These are phyloP conservation scores for Triplophysa dalaica DNA, from an alignment of 2,113 vertebrate genomes.

Conservation along the genomic window DNA sequence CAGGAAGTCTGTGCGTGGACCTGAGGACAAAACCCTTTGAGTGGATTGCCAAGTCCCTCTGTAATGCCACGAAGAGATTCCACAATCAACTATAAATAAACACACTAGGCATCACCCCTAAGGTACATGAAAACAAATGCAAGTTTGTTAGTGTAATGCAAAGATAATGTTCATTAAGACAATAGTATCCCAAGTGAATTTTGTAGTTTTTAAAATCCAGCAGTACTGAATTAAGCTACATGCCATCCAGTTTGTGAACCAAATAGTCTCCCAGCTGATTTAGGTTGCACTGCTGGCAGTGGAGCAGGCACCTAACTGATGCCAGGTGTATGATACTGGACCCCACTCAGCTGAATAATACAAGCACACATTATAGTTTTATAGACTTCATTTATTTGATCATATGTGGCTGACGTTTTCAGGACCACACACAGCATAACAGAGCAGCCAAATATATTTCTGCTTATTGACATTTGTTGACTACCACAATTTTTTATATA, in stretches of 20 bases:
- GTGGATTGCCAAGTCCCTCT: neutral
- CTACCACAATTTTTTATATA: neutral
- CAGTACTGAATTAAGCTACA: neutral
- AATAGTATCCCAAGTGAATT: neutral
- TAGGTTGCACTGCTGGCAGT: conserved; percentile 11
- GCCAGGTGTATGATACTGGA: conserved; percentile 40
- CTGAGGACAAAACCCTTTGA: neutral
- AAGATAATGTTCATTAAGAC: neutral
- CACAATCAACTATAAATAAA: conserved; percentile 20
- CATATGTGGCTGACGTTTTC: neutral
- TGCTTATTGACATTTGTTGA: conserved; percentile 4
- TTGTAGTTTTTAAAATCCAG: neutral
- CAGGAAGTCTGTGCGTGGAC: neutral
- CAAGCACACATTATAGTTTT: conserved; percentile 17
- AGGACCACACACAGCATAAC: conserved; percentile 24
- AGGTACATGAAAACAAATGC: neutral
- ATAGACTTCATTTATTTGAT: conserved; percentile 28
- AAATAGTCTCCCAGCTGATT: conserved; percentile 2
- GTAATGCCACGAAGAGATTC: conserved; percentile 11
- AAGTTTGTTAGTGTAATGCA: neutral
- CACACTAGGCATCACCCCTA: neutral
- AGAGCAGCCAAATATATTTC: neutral
- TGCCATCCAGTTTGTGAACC: neutral
- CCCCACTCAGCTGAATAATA: conserved; percentile 15
- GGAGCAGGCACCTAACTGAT: conserved; percentile 33